These are phyloP conservation scores for Caenorhabditis angaria DNA, from an alignment of 2,888 invertebrate genomes.

Conservation along the genomic window DNA sequence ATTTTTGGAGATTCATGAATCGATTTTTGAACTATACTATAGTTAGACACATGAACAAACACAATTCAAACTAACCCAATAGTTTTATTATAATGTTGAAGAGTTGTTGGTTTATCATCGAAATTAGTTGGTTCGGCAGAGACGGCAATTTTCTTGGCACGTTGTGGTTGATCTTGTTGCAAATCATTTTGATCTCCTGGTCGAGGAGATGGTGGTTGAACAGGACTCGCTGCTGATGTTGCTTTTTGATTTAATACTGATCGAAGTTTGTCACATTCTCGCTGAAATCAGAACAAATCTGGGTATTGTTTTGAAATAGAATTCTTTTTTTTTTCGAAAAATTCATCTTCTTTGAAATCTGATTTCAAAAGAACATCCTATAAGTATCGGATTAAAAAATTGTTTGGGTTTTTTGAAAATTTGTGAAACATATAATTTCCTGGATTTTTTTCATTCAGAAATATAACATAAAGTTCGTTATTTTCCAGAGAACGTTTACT, in stretches of 20 bases:
- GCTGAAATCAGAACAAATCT: constrained; percentile 47
- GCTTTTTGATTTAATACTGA: constrained; percentile 75
- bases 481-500: not conserved
- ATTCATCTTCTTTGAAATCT: no score
- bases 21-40: no score
- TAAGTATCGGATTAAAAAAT: no score
- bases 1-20: no score
- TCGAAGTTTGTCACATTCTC: constrained; percentile 74
- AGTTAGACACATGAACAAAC: no score
- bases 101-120: constrained; percentile 65
- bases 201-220: constrained; percentile 47
- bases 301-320: not conserved
- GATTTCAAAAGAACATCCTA: no score
- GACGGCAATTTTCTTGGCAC: constrained; percentile 75
- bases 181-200: constrained; percentile 72
- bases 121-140: constrained; percentile 73
- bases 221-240: constrained; percentile 61
- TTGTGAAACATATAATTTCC: no score
- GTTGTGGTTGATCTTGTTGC: constrained; percentile 50
- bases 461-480: no score
- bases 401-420: no score
- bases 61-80: constrained; percentile 56
- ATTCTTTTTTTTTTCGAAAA: no score
- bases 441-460: no score
- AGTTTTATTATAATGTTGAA: constrained; percentile 70